Evolutionary conservation across 2,113 vertebrate genomes (phyloP), one percentile per base, ranked within the genome.

Genomic region (Lagopus leucura): DNA sequence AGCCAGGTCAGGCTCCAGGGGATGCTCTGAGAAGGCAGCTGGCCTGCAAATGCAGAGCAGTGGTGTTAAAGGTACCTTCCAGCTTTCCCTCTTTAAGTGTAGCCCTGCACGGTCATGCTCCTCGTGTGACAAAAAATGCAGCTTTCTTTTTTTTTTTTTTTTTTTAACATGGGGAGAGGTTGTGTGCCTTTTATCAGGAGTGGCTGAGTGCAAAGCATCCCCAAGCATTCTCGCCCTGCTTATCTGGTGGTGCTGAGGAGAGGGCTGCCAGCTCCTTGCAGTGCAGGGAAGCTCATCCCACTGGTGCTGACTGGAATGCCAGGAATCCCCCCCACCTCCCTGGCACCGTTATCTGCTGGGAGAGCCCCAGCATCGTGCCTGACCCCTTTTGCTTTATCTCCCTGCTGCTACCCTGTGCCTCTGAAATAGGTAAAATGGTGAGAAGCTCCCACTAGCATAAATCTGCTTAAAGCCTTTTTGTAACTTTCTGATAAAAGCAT

Each of bases 321-420:
- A 93, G 91, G 92, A 97, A 95, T 97, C 85, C 81, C 93, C 92
- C 65, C 65, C 2, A 15, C 86, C 61, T 64, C 76, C 69, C 5
- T 50, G 24, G 25, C 25, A 24, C 47, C 0, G 75, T 81, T 94
- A 96, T 96, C 88, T 93, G 45, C 72, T 2, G 11, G 70, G 42
- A 80, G 64, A 92, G 91, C 58, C 77, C 45, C 32, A 80, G 90
- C 60, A 21, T 0, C 12, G 63, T 4, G 45, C 55, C 91, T 78
- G 82, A 70, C 34, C 76, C 47, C 34, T 30, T 66, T 66, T 25
- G 0, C 14, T 43, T 19, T n/a, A 50, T 36, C 36, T 82, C 74
- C 38, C 61, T 1, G 1, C 42, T 43, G 36, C 61, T 67, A 55
- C 48, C 57, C 34, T 7, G 2, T 3, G 1, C 28, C 65, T 30